phyloP scores from a whole-genome alignment of 1,140 invertebrate genomes.

The Hirudo medicinalis region DNA sequence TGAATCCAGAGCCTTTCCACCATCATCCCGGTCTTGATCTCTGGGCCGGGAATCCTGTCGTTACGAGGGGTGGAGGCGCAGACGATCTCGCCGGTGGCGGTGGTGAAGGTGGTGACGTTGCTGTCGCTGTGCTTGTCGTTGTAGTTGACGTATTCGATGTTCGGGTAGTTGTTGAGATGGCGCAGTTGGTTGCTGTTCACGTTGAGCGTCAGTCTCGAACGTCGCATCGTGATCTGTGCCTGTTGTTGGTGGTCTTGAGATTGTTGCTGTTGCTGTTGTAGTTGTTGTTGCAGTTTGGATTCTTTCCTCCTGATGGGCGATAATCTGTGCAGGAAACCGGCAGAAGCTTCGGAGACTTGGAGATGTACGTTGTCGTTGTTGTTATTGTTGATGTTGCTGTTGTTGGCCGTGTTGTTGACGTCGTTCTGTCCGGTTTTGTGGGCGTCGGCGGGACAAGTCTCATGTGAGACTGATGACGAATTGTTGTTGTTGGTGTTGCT shows the following conservation, averaged over 20 bases:
- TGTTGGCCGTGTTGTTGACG: slow-evolving; percentile 3
- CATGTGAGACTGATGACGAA: background rate
- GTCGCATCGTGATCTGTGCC: background rate
- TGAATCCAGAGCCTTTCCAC: slow-evolving; percentile 1
- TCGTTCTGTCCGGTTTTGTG: background rate
- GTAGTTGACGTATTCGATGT: slow-evolving; percentile 7
- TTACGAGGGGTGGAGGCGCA: background rate
- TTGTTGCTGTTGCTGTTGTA: slow-evolving; percentile 1
- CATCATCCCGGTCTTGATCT: background rate
- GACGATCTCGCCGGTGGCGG: background rate
- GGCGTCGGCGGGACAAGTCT: background rate
- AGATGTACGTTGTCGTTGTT: background rate
- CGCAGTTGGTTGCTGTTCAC: background rate
- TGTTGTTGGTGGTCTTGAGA: background rate
- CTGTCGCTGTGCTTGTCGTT: background rate
- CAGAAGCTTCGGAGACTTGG: background rate
- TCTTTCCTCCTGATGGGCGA: background rate
- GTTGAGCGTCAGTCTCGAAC: background rate
- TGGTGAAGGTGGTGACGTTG: background rate
- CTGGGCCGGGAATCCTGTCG: background rate
- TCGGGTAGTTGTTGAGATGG: background rate
- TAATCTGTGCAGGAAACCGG: background rate
- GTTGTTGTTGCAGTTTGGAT: background rate
- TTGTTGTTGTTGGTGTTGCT: background rate
- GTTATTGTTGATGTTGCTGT: background rate